Base-by-base conservation (phyloP, 1,140 invertebrate species). In the Sweltsa coloradensis region DNA sequence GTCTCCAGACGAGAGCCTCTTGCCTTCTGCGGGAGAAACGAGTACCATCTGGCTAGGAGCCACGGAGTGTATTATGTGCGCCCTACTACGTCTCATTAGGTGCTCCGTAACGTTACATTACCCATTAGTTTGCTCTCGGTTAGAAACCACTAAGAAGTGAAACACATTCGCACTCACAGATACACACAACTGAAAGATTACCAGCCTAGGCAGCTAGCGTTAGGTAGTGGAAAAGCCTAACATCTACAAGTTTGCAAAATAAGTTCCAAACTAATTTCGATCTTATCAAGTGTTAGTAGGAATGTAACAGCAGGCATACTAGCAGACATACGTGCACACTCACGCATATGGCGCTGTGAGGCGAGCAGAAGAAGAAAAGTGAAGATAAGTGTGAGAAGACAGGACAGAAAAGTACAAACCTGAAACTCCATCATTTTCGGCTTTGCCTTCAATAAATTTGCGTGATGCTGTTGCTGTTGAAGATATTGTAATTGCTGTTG, bases 1-100 rank as follows among this genome's bases (percentile, higher is more conserved):
- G 52, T 9, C 58, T 66, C 41, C 13, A 64, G 62, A 9, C 62
- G 64, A 1, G 62, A 59, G 29, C 59, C 53, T 3, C 53, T 57
- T 50, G 67, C 64, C 49, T 67, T 66, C 46, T 51, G 50, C 40
- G 22, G 49, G 41, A 41, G 27, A 45, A 51, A 37, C 31, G 45
- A 49, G 31, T 27, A 43, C 49, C 27, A 34, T 26, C 31, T 21
- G 34, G 14, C 42, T 34, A 37, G 41, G 48, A 50, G 18, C 3
- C 31, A 26, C 21, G 16, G 22, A n/a, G 37, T 22, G 22, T 36
- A 23, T 23, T 24, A 22, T 47, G 23, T 14, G 11, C 19, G 14
- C 18, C 13, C 34, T 9, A n/a, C 36, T 42, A 4, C 14, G 16
- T 5, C n/a, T 21, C 18, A 34, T 7, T 19, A 34, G 14, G 25